Conservation (phyloP, 2,888 invertebrate species). For the Cosmorhoe ocellata region DNA sequence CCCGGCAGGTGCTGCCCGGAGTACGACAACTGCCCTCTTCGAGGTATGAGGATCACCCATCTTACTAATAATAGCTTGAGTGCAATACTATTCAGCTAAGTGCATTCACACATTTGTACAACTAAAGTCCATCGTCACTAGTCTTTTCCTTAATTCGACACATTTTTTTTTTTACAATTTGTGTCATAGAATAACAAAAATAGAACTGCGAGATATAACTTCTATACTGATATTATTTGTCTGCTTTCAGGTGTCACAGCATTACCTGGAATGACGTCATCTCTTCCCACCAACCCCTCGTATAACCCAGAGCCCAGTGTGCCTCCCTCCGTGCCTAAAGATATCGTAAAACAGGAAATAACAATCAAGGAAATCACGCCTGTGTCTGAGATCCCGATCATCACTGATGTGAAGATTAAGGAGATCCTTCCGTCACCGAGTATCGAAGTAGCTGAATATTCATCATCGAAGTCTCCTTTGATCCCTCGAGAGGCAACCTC, state of each 20-base stretch:
- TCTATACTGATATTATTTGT: no score
- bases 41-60: conserved; percentile 66
- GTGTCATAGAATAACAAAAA: no score
- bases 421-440: conserved; percentile 68
- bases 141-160: no score
- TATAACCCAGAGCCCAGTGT: conserved; percentile 34
- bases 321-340: conserved; percentile 45
- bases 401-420: conserved; percentile 73
- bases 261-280: conserved; percentile 54
- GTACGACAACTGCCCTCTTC: conserved; percentile 90
- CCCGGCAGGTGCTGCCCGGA: conserved; percentile 90
- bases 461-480: conserved; percentile 70
- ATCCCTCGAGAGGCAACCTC: conserved; percentile 71
- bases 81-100: no score
- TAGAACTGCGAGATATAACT: no score
- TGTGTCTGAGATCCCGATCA: conserved; percentile 72
- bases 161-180: no score
- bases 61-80: no score
- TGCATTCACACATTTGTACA: no score
- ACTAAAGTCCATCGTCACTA: no score
- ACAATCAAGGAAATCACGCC: conserved; percentile 85
- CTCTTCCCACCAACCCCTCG: conserved; percentile 41
- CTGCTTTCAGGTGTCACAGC: conserved; percentile 61
- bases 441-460: conserved; percentile 66
- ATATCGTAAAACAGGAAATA: conserved; percentile 60